These are phyloP conservation scores for Drosophila ercepeae DNA, from an alignment of 1,140 invertebrate genomes.

Conservation along the genomic window DNA sequence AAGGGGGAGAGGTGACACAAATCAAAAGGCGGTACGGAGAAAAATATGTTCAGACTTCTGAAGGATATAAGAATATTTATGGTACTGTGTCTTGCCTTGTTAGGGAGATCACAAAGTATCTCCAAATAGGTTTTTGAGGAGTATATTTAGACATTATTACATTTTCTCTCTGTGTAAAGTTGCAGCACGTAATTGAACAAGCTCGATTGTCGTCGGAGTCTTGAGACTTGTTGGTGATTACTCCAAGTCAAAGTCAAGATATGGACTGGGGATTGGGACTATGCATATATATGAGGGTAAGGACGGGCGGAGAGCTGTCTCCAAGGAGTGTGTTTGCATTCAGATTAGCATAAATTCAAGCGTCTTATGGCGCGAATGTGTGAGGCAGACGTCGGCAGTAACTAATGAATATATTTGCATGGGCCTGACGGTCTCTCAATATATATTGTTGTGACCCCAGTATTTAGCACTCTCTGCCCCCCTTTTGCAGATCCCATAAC, in stretches of 20 bases:
- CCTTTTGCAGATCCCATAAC: constrained; percentile 5
- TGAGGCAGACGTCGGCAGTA: constrained; percentile 51
- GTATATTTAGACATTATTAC: too few relatives aligned
- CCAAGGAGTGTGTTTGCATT: constrained; percentile 58
- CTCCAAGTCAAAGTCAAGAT: constrained; percentile 57
- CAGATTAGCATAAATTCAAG: constrained; percentile 77
- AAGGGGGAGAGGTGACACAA: constrained; percentile 48
- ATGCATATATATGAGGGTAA: background rate
- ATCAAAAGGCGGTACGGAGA: constrained; percentile 18
- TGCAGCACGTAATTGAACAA: constrained; percentile 56
- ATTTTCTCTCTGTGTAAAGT: constrained; percentile 4
- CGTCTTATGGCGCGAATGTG: constrained; percentile 32
- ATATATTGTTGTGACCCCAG: constrained; percentile 26
- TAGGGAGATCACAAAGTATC: too few relatives aligned
- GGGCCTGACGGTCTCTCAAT: constrained; percentile 31
- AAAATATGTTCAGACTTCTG: too few relatives aligned
- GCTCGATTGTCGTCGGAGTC: constrained; percentile 43
- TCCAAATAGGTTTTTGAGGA: too few relatives aligned
- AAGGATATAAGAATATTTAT: too few relatives aligned
- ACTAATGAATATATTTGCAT: constrained; percentile 75
- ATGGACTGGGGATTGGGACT: constrained; percentile 8
- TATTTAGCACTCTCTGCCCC: background rate
- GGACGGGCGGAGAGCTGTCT: background rate
- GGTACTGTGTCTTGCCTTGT: too few relatives aligned
- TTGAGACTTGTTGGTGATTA: constrained; percentile 52